Percentiles rank a stretch among this genome's conserved stretches.
Conservation (phyloP, 92 coral and sea anemone species). For the Micromussa lordhowensis region DNA sequence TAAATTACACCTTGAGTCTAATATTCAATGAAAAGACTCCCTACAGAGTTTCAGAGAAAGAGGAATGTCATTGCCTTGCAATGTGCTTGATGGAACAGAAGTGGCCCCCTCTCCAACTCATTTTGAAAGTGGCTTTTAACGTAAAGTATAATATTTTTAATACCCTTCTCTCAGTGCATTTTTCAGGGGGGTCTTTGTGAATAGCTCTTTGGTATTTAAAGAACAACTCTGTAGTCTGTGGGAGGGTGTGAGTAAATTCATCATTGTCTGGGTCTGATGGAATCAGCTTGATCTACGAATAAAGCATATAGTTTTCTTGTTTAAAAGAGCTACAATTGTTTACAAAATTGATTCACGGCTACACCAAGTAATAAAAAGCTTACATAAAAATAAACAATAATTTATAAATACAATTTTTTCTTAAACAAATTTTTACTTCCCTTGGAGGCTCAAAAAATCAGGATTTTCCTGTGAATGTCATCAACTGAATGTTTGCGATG, state of each 20-base stretch:
- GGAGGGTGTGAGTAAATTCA: slow-evolving; percentile 68
- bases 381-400: background rate
- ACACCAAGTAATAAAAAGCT: too few relatives aligned
- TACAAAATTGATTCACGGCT: background rate
- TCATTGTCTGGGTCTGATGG: slow-evolving; percentile 63
- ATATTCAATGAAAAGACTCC: too few relatives aligned
- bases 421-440: too few relatives aligned
- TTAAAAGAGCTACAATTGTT: background rate
- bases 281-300: slow-evolving; percentile 58
- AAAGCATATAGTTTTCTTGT: background rate
- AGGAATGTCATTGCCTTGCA: background rate
- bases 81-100: slow-evolving; percentile 33
- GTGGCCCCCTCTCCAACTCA: background rate
- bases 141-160: background rate
- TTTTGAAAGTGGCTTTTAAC: background rate
- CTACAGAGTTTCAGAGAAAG: background rate
- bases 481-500: too few relatives aligned
- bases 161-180: slow-evolving; percentile 82
- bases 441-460: too few relatives aligned
- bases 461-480: too few relatives aligned
- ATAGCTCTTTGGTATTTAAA: slow-evolving; percentile 79
- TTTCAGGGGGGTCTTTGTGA: slow-evolving; percentile 87
- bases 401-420: too few relatives aligned
- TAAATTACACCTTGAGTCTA: background rate
- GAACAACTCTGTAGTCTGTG: slow-evolving; percentile 66